Conservation (phyloP, 37 sponge, comb jelly and placozoan species). For the Ephydatia muelleri region DNA sequence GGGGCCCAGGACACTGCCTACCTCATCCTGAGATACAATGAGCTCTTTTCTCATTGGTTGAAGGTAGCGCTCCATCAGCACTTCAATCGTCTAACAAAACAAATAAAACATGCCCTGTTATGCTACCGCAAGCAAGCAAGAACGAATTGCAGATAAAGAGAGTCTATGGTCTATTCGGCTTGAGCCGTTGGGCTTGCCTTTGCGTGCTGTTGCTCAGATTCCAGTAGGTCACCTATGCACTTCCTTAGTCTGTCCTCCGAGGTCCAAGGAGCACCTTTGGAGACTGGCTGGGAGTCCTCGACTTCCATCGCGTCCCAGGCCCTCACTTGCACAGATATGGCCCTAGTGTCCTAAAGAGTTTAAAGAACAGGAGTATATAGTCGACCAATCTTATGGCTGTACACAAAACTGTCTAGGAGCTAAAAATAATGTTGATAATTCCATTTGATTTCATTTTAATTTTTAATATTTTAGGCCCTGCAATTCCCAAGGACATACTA, state of each 20-base stretch:
- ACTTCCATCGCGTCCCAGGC: constrained; percentile 26
- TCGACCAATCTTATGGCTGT: background rate
- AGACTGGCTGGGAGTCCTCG: background rate
- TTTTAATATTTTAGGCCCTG: background rate
- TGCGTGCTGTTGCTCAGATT: constrained; percentile 58
- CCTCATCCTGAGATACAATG: constrained; percentile 38
- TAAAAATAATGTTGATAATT: no score
- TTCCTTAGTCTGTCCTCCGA: constrained; percentile 55
- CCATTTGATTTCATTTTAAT: no score
- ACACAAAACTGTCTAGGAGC: background rate
- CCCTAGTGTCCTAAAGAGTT: constrained; percentile 35
- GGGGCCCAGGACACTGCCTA: background rate
- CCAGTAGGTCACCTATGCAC: constrained; percentile 58
- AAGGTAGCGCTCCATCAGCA: constrained; percentile 55
- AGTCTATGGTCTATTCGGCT: no score
- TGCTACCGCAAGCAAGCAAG: no score
- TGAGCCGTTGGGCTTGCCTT: constrained; percentile 48
- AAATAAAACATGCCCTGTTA: background rate
- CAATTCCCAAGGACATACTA: background rate
- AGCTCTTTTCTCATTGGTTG: constrained; percentile 46
- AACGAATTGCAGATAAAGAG: no score
- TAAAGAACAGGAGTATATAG: background rate
- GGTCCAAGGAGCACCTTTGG: constrained; percentile 34
- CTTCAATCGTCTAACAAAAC: constrained; percentile 26
- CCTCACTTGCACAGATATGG: constrained; percentile 35